Conservation (phyloP, 1,140 invertebrate genomes). For the Drosophila subpulchrella region DNA sequence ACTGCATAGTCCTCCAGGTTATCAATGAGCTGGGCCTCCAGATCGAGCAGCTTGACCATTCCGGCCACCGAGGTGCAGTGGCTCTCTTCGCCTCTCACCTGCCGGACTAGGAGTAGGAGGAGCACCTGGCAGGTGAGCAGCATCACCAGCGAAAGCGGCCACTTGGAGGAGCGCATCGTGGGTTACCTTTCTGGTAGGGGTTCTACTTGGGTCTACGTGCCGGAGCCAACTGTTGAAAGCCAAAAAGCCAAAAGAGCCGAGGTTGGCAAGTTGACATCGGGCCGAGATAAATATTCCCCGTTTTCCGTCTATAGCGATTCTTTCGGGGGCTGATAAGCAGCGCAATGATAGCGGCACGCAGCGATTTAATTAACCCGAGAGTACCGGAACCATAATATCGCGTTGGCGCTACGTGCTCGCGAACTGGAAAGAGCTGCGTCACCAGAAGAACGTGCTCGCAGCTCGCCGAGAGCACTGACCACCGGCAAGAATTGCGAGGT, state of each 20-base stretch:
- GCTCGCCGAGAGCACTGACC: conserved; percentile 27
- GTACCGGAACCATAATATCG: conserved; percentile 25
- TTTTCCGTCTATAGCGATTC: conserved; percentile 14
- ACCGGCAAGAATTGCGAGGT: conserved; percentile 2
- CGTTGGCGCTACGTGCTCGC: conserved; percentile 16
- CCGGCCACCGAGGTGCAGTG: conserved; percentile 92
- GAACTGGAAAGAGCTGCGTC: conserved; percentile 12
- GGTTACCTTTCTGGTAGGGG: not conserved
- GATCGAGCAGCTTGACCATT: conserved; percentile 93
- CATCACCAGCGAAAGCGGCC: conserved; percentile 18
- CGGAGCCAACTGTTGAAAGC: conserved; percentile 40
- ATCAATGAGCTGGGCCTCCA: conserved; percentile 92
- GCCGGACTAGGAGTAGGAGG: not conserved
- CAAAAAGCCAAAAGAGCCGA: conserved; percentile 9
- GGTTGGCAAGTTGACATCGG: conserved; percentile 42
- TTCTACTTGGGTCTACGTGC: conserved; percentile 47
- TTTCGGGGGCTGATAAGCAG: conserved; percentile 31
- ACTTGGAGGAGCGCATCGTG: conserved; percentile 36
- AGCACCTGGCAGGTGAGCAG: not conserved
- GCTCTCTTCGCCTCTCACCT: conserved; percentile 46
- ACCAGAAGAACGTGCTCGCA: conserved; percentile 23
- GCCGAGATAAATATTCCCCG: conserved; percentile 55
- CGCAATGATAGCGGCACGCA: conserved; percentile 45
- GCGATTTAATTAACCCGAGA: conserved; percentile 40
- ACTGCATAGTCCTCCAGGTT: conserved; percentile 92